Conservation (phyloP, 2,797 vertebrate species). For the Takifugu rubripes region DNA sequence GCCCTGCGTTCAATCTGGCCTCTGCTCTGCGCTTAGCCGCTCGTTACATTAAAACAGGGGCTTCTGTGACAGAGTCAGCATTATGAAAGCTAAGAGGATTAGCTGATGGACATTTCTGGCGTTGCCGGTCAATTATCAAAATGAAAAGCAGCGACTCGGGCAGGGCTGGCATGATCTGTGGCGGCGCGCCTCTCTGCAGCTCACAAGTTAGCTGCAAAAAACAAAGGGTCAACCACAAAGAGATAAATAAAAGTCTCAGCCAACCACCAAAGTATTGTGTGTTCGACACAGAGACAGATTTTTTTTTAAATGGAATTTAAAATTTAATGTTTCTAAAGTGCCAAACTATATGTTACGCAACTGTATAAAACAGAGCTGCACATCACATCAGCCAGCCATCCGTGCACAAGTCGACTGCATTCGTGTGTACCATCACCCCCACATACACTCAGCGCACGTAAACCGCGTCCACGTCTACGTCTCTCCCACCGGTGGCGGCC, state of each 20-base stretch:
- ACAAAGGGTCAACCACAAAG: background rate
- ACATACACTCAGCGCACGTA: conserved; percentile 7
- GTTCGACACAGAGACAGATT: conserved; percentile 51
- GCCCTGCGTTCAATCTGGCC: conserved; percentile 29
- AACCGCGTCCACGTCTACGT: conserved; percentile 3
- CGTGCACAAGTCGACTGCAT: conserved; percentile 52
- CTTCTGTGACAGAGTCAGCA: conserved; percentile 79
- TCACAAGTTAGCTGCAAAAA: background rate
- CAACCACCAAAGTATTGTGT: conserved; percentile 33
- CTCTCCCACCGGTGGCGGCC: conserved; percentile 22
- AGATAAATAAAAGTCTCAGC: conserved; percentile 32
- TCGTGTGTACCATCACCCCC: conserved; percentile 39
- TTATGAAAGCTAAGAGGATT: conserved; percentile 82
- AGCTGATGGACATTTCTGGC: conserved; percentile 78
- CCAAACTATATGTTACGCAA: conserved; percentile 72
- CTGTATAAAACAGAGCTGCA: conserved; percentile 51
- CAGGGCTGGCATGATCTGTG: conserved; percentile 59
- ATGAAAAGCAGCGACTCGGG: conserved; percentile 73
- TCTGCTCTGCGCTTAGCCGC: conserved; percentile 66
- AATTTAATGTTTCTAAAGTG: conserved; percentile 74
- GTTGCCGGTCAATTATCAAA: conserved; percentile 77
- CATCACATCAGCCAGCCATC: conserved; percentile 48
- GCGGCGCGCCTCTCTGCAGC: conserved; percentile 45
- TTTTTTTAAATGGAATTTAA: conserved; percentile 73
- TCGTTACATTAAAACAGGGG: conserved; percentile 78